Base-by-base conservation (phyloP, 2,797 vertebrate genomes). In the Rhinichthys osculus region DNA sequence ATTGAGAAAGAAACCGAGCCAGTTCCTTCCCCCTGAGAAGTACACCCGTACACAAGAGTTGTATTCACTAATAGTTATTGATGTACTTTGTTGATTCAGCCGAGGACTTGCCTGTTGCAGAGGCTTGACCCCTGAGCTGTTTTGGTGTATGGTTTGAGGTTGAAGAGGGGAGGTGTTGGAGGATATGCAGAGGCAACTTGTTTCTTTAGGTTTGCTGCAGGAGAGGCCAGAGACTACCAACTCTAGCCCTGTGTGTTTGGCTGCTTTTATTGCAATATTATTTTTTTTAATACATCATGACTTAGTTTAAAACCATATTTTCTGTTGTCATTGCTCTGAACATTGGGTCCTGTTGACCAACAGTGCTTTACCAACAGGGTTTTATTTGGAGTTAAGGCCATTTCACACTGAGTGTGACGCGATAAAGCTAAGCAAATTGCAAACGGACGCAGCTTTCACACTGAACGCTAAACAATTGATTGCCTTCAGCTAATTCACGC, bases 21-120 rank as follows among this genome's bases (percentile, higher is more conserved):
- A 90, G 91, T 88, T 92, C 86, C 89, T 90, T 92, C 87, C 82
- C 90, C 90, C 93, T 90, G 86, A 67, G 90, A 89, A 87, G 89
- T 42, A 90, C 87, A 89, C 78, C 67, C 80, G 64, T 89, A 88
- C 90, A 96, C 95, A 97, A 95, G 94, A 93, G 93, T 94, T 92
- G 92, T 92, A 95, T 96, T 96, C 95, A 96, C 91, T 91, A 82
- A 91, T 90, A 92, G 90, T 92, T 94, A 92, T 95, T 95, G 92
- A 93, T 95, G 93, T 91, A 87, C 90, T 89, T 21, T 95, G 94
- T 96, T 96, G 92, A 95, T 94, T 94, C 88, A 93, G 94, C 76
- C 38, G 62, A 91, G 90, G 71, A 50, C 81, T 66, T 81, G 35
- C 87, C 89, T 91, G 91, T 93, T 92, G 92, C 95, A 94, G 93